Conservation (phyloP, 2,113 vertebrate species). For the Scophthalmus maximus region DNA sequence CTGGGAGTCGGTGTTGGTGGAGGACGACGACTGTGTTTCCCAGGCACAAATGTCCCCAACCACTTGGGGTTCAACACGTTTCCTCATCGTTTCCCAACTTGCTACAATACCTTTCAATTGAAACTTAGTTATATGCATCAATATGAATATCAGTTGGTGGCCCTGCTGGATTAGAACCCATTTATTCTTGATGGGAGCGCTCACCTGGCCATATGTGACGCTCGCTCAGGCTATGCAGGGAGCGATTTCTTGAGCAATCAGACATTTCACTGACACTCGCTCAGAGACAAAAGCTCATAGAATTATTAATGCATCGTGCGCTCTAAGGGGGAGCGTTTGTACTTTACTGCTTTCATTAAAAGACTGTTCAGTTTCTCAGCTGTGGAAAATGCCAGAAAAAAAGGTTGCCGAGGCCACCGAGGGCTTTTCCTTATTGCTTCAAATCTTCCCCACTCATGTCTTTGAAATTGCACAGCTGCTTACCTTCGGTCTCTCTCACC, state of each 20-base stretch:
- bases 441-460: constrained; percentile 34
- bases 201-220: background rate
- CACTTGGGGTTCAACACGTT: too few relatives aligned
- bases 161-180: background rate
- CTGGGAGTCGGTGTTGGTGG: too few relatives aligned
- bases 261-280: constrained; percentile 20
- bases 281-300: constrained; percentile 37
- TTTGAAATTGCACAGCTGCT: constrained; percentile 46
- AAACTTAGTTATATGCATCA: background rate
- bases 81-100: too few relatives aligned
- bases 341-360: constrained; percentile 61
- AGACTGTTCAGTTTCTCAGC: constrained; percentile 35
- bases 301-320: constrained; percentile 44
- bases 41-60: background rate
- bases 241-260: constrained; percentile 12
- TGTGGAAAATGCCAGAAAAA: constrained; percentile 50
- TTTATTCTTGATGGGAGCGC: constrained; percentile 16
- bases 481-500: constrained; percentile 15
- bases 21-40: background rate
- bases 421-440: constrained; percentile 57
- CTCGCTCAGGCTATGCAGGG: constrained; percentile 4
- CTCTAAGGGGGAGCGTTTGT: constrained; percentile 25
- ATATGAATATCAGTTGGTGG: background rate
- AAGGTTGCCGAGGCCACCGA: constrained; percentile 17
- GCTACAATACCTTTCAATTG: too few relatives aligned